Conservation (phyloP, 1,140 invertebrate genomes). For the Drosophila punjabiensis region DNA sequence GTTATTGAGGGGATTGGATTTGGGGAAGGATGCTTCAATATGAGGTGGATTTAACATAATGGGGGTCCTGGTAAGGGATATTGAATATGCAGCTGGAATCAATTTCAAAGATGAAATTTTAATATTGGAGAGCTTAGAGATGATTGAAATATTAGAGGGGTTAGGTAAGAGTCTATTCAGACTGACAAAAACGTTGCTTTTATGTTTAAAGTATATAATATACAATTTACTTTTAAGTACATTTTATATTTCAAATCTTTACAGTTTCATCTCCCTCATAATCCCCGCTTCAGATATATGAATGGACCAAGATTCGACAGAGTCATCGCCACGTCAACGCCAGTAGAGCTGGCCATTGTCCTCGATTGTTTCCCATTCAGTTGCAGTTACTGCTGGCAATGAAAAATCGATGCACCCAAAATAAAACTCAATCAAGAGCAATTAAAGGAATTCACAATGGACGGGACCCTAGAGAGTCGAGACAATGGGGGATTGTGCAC, state of each 20-base stretch:
- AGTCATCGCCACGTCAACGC: conserved; percentile 38
- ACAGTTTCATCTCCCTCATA: neutral
- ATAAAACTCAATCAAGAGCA: conserved; percentile 73
- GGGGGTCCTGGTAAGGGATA: neutral
- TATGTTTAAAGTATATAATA: too few relatives aligned
- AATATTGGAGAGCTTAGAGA: neutral
- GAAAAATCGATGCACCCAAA: conserved; percentile 41
- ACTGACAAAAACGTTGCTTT: too few relatives aligned
- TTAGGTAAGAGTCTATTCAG: too few relatives aligned
- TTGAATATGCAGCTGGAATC: conserved; percentile 14
- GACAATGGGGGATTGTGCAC: conserved; percentile 65
- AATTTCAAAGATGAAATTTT: conserved; percentile 24
- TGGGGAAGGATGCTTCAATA: conserved; percentile 6
- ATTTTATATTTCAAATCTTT: neutral
- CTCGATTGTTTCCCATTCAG: conserved; percentile 24
- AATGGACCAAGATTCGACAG: conserved; percentile 25
- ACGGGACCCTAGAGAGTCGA: conserved; percentile 47
- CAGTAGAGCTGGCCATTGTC: conserved; percentile 29
- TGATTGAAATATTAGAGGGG: too few relatives aligned
- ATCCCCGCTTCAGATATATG: neutral
- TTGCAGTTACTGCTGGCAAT: conserved; percentile 46
- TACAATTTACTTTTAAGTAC: neutral
- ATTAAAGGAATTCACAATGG: conserved; percentile 70
- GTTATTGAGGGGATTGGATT: conserved; percentile 43
- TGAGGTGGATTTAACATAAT: conserved; percentile 7